phyloP scores from a whole-genome alignment of 53 echinoderm and acorn worm genomes.

The Paracentrotus lividus region DNA sequence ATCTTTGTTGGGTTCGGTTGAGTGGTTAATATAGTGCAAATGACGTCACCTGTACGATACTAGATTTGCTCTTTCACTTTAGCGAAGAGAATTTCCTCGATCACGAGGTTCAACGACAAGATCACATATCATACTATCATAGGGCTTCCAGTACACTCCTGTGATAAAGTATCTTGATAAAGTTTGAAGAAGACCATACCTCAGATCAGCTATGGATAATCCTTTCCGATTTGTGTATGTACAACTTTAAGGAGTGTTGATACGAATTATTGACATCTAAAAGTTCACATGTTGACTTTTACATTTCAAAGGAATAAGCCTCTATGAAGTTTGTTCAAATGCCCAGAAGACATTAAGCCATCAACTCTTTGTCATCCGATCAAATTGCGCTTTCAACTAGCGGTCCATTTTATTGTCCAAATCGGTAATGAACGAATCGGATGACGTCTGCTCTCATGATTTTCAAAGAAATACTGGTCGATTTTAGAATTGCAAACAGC shows the following conservation, averaged over 20 bases:
- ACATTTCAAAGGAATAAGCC: background rate
- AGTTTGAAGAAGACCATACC: background rate
- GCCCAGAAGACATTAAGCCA: background rate
- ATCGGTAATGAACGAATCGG: background rate
- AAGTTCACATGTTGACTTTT: background rate
- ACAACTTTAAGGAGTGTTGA: background rate
- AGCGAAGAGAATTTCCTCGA: background rate
- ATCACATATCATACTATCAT: too few species aligned
- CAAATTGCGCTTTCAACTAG: background rate
- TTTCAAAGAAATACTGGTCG: too few species aligned
- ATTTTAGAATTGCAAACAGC: too few species aligned
- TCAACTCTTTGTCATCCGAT: background rate
- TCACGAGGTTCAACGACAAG: too few species aligned
- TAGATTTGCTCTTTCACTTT: conserved; percentile 20
- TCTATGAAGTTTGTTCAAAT: background rate
- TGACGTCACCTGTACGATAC: conserved; percentile 28
- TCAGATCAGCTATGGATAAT: background rate
- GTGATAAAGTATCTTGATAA: background rate
- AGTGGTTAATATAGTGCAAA: background rate
- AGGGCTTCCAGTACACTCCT: background rate
- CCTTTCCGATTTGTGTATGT: background rate
- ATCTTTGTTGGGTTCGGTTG: background rate
- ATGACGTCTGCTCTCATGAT: background rate
- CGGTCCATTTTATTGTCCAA: background rate
- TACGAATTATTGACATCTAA: background rate